Base-by-base conservation (phyloP, 2,888 invertebrate species). In the Cinara cedri region DNA sequence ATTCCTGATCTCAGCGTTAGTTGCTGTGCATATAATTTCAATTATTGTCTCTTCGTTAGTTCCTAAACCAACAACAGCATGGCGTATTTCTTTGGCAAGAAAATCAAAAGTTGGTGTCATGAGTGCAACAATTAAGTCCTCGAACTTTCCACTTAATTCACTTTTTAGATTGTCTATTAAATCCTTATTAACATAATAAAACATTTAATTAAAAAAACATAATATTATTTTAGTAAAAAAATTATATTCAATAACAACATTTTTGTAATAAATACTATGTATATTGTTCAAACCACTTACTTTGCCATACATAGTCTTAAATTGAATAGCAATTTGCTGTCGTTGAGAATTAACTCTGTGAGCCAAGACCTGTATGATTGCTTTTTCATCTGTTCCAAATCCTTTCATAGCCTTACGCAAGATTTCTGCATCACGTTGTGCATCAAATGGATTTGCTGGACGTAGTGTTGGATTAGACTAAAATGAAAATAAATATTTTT, bases 321-420 rank as follows among this genome's bases (percentile, higher is more conserved):
- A 96, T 84, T 91, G 91, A 42, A 90, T 88, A 26, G 91, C 90
- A 83, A 96, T 93, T 84, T 94, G 91, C 83, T 94, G 89, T 81
- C 98, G 90, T 86, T 98, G 97, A 46, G 90, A 90, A 84, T 96
- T 96, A 82, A 91, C 91, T 71, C 97, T 90, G 82, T 90, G 90
- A 11, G 93, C 90, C 66, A 98, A 88, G 14, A 97, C 91, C 83
- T 92, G 91, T 81, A 96, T 95, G 83, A 97, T 92, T 0, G 93
- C 89, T 84, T 93, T 92, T 85, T 97, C 97, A 85, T 97, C 94
- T 0, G 97, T 97, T 49, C 96, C 95, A 83, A 93, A 91, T 72
- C 95, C 96, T 87, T 95, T 95, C 96, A 96, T 96, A 0, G 96
- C 95, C 84, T 92, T 93, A n/a, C 95, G 89, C 34, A 96, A 88